Base-by-base conservation (phyloP, 2,113 vertebrate genomes). In the Parus major region DNA sequence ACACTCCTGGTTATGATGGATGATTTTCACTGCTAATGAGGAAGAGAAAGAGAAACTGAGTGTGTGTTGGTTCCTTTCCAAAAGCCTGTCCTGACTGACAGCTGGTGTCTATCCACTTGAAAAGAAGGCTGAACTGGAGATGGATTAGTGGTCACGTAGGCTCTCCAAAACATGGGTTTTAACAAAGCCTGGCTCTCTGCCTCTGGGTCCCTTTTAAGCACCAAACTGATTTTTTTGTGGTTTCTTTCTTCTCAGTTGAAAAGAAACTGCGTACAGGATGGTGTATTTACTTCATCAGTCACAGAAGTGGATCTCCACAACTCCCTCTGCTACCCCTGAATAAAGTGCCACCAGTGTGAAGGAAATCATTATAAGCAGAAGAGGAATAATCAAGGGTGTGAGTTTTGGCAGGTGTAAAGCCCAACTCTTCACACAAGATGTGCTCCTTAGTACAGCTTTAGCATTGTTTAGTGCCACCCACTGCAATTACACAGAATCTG, bases 1-100 rank as follows among this genome's bases (percentile, higher is more conserved):
- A 90, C 0, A 0, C 50, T 91, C 46, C 78, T 61, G 31, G 31
- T 53, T 55, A 52, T 82, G 81, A 96, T 70, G 66, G 87, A 86
- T 82, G 73, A 91, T 89, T 89, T 89, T 84, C 73, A 89, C 60
- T 41, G 60, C 81, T 92, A 93, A 95, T 87, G 81, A 95, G 81
- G 53, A 92, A 69, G 86, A 91, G 88, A 92, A 94, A 88, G 64
- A 82, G 83, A 93, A 95, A 89, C 52, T 3, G 70, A 91, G 57
- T 15, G 57, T 33, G 61, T 35, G 36, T 24, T 96, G 70, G 87
- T 87, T 86, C 59, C 50, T 25, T 90, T 96, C 89, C 96, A 95
- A 76, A 17, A 77, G 70, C 29, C 57, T 57, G 36, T 65, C 61
- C 84, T 91, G 80, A 93, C 47, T 78, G 91, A 95, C 87, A 85